A percentile compares a stretch with the other conserved stretches of the same genome.
Evolutionary conservation across 1,140 invertebrate genomes (phyloP).

Genomic region (Varroa destructor): DNA sequence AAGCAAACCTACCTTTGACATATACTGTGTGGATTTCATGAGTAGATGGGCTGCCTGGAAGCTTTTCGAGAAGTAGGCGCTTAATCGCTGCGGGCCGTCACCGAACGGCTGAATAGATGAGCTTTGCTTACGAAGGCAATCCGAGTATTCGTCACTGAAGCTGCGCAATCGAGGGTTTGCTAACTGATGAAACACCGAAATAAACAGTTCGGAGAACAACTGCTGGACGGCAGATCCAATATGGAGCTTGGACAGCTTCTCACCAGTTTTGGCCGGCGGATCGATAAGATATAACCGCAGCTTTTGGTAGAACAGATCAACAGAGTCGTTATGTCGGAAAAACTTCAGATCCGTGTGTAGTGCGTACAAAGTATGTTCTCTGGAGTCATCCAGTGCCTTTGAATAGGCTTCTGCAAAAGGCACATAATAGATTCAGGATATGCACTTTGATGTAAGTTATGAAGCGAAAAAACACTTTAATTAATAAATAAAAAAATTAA

Average conservation of each 20-base stretch:
- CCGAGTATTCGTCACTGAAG: neutral
- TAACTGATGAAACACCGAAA: conserved; percentile 4
- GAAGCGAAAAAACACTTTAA: too few relatives aligned
- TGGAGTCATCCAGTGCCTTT: neutral
- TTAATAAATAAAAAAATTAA: too few relatives aligned
- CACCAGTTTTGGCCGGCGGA: neutral
- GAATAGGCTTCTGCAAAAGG: conserved; percentile 1
- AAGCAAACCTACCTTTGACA: neutral
- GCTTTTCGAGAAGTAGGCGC: conserved; percentile 10
- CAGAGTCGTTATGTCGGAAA: neutral
- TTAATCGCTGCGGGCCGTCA: neutral
- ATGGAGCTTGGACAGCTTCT: neutral
- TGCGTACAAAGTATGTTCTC: neutral
- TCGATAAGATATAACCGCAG: neutral
- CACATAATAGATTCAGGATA: too few relatives aligned
- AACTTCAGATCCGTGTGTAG: conserved; percentile 16
- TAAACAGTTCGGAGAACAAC: conserved; percentile 8
- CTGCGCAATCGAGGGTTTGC: neutral
- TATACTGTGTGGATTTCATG: neutral
- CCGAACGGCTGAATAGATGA: conserved; percentile 13
- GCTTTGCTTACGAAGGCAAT: neutral
- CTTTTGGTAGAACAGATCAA: conserved; percentile 6
- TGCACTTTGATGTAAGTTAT: too few relatives aligned
- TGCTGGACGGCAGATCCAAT: neutral
- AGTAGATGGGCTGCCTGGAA: conserved; percentile 13